Evolutionary conservation across 2,113 vertebrate genomes (phyloP), one percentile per base, ranked within the genome.

Genomic region (Gasterosteus nipponicus): DNA sequence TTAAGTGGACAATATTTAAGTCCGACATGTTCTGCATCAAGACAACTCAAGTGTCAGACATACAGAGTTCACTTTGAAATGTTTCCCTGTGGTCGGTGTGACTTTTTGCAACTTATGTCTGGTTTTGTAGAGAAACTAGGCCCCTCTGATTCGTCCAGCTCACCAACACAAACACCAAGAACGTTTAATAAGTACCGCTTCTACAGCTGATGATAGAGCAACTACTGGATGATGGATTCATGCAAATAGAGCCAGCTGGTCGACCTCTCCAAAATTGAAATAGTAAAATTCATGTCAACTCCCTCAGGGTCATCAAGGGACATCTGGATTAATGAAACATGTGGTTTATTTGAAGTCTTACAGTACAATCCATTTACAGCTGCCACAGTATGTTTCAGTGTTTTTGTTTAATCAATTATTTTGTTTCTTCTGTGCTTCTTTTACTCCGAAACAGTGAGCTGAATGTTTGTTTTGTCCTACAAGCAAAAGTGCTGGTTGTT

Each of bases 31-130:
- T 59, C 11, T 49, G 59, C 18, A 68, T n/a, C 2, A 39, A 35
- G 12, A 39, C 44, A 15, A 67, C 15, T 35, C 0, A 39, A 63
- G 31, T 8, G 15, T 35, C 8, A 44, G 46, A 54, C 47, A 26
- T 4, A 19, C 12, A 4, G 1, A 31, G 2, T 33, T 29, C 14
- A 33, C 3, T 42, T 49, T 16, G 18, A 49, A 11, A 67, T 10
- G 4, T 22, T 83, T 86, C 85, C 77, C 82, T 76, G 69, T 26
- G 41, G 86, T 85, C 86, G 77, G 82, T 78, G 14, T 35, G 62
- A 38, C 41, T 11, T 79, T 69, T 49, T 54, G 31, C 8, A 47
- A 41, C 4, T 1, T 69, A 61, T 62, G 41, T 15, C 19, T 2
- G 0, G 1, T 61, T 77, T 46, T 54, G 3, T 49, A 0, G 16